Evolutionary conservation across 2,113 vertebrate species (phyloP).

Genomic region (Sylvilagus bachmani): DNA sequence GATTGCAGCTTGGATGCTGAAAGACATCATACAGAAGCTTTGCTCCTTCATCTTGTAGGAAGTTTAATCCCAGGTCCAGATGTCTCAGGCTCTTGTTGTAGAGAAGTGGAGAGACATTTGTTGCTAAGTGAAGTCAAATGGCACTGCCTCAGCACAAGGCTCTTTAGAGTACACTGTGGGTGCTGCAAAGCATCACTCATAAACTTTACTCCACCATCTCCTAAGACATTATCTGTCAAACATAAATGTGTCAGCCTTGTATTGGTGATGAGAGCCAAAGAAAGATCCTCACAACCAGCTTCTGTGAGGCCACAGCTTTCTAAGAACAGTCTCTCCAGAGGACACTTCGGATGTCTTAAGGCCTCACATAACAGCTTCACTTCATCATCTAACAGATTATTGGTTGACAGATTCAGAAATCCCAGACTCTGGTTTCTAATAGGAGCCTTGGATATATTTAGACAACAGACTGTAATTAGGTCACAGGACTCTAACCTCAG

Average conservation of each 20-base stretch:
- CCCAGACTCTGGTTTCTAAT: slow-evolving; percentile 49
- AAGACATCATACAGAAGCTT: slow-evolving; percentile 68
- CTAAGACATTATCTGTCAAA: slow-evolving; percentile 68
- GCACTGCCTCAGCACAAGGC: slow-evolving; percentile 74
- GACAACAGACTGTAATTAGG: slow-evolving; percentile 51
- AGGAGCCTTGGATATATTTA: slow-evolving; percentile 51
- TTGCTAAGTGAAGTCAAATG: slow-evolving; percentile 44
- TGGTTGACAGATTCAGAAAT: slow-evolving; percentile 68
- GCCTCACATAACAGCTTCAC: slow-evolving; percentile 71
- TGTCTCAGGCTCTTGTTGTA: slow-evolving; percentile 63
- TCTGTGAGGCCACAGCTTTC: slow-evolving; percentile 74
- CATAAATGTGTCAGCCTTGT: slow-evolving; percentile 75
- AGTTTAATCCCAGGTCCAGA: slow-evolving; percentile 73
- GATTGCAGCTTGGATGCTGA: slow-evolving; percentile 15
- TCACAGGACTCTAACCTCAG: slow-evolving; percentile 69
- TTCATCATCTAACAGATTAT: slow-evolving; percentile 67
- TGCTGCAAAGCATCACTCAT: slow-evolving; percentile 67
- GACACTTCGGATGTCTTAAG: slow-evolving; percentile 65
- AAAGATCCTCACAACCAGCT: slow-evolving; percentile 64
- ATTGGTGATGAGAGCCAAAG: slow-evolving; percentile 64
- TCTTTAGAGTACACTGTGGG: slow-evolving; percentile 73
- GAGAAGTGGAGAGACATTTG: slow-evolving; percentile 56
- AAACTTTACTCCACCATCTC: slow-evolving; percentile 69
- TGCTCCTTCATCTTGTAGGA: slow-evolving; percentile 54
- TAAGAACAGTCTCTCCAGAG: slow-evolving; percentile 72